Conservation (phyloP, 2,797 vertebrate genomes). For the Etheostoma perlongum region DNA sequence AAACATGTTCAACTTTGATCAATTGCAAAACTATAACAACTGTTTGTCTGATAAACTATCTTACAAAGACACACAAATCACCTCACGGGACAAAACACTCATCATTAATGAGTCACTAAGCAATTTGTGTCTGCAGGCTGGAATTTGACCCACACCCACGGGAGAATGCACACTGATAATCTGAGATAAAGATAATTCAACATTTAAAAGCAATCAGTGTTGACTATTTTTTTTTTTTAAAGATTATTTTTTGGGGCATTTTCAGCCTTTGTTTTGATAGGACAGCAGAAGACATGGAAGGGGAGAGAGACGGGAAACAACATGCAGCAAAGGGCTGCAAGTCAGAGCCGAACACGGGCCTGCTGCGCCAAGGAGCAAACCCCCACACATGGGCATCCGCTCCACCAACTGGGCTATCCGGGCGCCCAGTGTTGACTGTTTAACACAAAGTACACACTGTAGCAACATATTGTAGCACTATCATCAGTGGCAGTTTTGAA, state of each 20-base stretch:
- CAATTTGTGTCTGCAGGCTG: conserved; percentile 41
- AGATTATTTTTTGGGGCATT: too few species aligned
- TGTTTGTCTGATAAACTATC: conserved; percentile 21
- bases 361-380: too few species aligned
- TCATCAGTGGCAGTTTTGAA: neutral
- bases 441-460: neutral
- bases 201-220: conserved; percentile 26
- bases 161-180: conserved; percentile 34
- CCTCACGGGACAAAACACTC: conserved; percentile 17
- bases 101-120: conserved; percentile 49
- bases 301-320: too few species aligned
- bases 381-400: too few species aligned
- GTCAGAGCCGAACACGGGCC: too few species aligned
- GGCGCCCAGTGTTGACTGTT: neutral
- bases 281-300: too few species aligned
- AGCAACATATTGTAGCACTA: neutral
- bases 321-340: too few species aligned
- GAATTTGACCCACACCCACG: conserved; percentile 62
- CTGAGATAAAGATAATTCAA: conserved; percentile 28
- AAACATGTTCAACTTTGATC: conserved; percentile 38
- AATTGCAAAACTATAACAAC: conserved; percentile 23
- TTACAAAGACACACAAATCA: conserved; percentile 38
- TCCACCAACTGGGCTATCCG: too few species aligned
- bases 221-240: neutral
- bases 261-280: too few species aligned